A percentile compares a stretch with the other conserved stretches of the same genome.
These are phyloP conservation scores for Acrossocheilus wenchowensis DNA, from an alignment of 2,797 vertebrate genomes.

Conservation along the genomic window DNA sequence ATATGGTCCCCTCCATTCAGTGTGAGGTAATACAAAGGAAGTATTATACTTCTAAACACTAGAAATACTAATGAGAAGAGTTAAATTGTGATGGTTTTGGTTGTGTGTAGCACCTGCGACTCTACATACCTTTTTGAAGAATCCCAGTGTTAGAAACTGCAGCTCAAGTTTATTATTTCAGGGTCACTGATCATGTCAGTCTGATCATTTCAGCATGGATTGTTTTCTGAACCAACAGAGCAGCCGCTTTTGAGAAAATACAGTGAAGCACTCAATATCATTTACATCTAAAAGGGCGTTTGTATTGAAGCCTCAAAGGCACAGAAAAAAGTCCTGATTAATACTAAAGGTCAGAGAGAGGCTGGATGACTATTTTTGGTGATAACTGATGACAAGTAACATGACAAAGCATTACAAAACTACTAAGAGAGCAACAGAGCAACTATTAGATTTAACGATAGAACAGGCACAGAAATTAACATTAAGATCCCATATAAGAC, in stretches of 20 bases:
- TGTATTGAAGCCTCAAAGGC: background rate
- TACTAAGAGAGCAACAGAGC: background rate
- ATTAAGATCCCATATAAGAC: background rate
- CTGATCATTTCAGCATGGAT: conserved; percentile 19
- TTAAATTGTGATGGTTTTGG: background rate
- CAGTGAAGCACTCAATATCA: background rate
- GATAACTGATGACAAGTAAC: background rate
- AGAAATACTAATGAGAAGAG: background rate
- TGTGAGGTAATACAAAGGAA: background rate
- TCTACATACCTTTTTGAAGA: background rate
- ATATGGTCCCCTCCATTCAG: background rate
- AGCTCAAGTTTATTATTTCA: background rate
- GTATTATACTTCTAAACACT: background rate
- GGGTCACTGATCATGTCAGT: conserved; percentile 17
- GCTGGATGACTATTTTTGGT: background rate
- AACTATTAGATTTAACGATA: background rate
- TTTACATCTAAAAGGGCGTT: conserved; percentile 11
- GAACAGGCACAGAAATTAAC: background rate
- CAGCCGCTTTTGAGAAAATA: conserved; percentile 7
- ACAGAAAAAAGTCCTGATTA: background rate
- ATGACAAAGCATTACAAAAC: background rate
- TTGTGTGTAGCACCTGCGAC: background rate
- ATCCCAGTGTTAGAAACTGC: background rate
- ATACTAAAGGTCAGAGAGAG: conserved; percentile 11
- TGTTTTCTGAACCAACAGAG: conserved; percentile 13